Evolutionary conservation across 2,113 vertebrate species (phyloP).

Genomic region (Fukomys damarensis): DNA sequence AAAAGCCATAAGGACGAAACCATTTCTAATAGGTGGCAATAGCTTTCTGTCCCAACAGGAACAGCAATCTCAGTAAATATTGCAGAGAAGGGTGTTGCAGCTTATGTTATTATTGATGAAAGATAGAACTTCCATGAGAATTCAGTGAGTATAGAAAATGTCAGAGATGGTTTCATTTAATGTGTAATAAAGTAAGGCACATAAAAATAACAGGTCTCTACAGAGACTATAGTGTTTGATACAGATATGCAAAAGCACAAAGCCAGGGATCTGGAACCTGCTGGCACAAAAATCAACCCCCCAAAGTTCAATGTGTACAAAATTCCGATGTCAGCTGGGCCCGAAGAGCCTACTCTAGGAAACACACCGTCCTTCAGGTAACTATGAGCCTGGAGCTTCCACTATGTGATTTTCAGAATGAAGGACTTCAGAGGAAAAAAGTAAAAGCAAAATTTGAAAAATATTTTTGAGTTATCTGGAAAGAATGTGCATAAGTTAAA

Average conservation of each 20-base stretch:
- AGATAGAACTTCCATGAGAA: slow-evolving; percentile 75
- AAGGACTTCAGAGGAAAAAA: background rate
- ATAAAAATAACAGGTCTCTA: slow-evolving; percentile 79
- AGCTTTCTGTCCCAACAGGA: slow-evolving; percentile 60
- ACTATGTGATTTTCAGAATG: background rate
- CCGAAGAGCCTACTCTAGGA: background rate
- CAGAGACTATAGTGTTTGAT: slow-evolving; percentile 31
- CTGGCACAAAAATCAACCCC: background rate
- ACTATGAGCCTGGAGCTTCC: background rate
- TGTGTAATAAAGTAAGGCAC: slow-evolving; percentile 58
- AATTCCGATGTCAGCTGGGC: background rate
- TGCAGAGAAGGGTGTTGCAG: slow-evolving; percentile 38
- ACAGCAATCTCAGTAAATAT: slow-evolving; percentile 56
- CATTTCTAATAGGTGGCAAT: slow-evolving; percentile 75
- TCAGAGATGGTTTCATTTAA: slow-evolving; percentile 72
- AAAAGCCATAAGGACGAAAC: slow-evolving; percentile 78
- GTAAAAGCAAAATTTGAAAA: background rate
- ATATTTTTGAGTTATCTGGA: background rate
- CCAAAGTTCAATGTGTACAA: background rate
- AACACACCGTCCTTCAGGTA: background rate
- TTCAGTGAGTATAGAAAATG: slow-evolving; percentile 62
- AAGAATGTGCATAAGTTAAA: background rate
- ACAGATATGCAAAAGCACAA: slow-evolving; percentile 9
- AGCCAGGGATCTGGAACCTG: background rate
- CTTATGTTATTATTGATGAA: slow-evolving; percentile 67